These are phyloP conservation scores for Atlantisia rogersi DNA, from an alignment of 2,113 vertebrate species.

Conservation along the genomic window DNA sequence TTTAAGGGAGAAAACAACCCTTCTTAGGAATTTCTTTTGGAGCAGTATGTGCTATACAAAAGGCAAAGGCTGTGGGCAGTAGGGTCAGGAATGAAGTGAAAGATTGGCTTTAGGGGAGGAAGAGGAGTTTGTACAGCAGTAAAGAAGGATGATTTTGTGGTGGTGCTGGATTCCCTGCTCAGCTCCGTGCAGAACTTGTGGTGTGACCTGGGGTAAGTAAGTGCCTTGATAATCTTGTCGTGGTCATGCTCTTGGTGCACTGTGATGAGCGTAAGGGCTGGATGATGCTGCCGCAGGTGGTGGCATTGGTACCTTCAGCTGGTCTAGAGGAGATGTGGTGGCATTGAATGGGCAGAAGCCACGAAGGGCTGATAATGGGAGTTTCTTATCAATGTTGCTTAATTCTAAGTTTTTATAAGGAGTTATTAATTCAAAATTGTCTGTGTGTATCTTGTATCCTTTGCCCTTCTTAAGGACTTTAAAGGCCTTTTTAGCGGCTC, in stretches of 20 bases:
- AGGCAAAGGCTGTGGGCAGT: accelerated
- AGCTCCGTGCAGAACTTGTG: accelerated
- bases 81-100: background rate
- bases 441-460: accelerated
- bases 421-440: background rate
- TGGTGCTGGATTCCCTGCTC: background rate
- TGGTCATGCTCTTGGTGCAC: accelerated
- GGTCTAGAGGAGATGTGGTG: background rate
- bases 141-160: background rate
- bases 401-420: background rate
- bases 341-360: background rate
- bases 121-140: background rate
- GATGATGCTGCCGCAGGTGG: too few relatives aligned
- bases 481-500: background rate
- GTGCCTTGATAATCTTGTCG: background rate
- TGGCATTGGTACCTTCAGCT: background rate
- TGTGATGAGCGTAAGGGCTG: accelerated
- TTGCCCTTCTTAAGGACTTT: background rate
- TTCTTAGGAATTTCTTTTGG: background rate
- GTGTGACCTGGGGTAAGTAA: background rate
- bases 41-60: background rate
- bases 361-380: accelerated
- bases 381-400: accelerated
- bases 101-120: background rate
- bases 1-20: accelerated